phyloP scores from a whole-genome alignment of 2,797 vertebrate genomes.

The Emys orbicularis region DNA sequence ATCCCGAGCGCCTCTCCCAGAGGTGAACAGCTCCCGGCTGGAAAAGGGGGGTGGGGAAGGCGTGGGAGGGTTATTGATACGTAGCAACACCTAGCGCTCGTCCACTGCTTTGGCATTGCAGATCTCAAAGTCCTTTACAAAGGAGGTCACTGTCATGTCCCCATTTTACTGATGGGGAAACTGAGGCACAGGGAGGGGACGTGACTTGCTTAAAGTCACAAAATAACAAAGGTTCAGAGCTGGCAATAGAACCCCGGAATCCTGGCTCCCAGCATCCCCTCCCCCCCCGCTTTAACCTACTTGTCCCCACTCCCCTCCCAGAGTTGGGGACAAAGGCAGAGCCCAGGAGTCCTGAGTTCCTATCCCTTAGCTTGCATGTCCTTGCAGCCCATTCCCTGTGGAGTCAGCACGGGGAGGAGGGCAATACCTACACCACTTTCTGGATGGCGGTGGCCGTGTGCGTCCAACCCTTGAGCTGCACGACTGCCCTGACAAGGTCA shows the following conservation, averaged over 20 bases:
- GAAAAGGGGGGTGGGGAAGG: background rate
- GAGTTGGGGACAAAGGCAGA: background rate
- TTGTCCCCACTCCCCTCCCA: background rate
- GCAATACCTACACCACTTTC: slow-evolving; percentile 40
- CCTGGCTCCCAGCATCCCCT: too few species aligned
- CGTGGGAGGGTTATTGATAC: background rate
- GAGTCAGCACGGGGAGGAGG: background rate
- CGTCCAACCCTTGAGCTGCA: rapidly evolving
- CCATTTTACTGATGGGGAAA: background rate
- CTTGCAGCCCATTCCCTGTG: background rate
- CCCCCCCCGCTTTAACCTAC: too few species aligned
- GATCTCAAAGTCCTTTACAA: background rate
- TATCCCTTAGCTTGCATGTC: background rate
- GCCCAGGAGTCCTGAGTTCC: background rate
- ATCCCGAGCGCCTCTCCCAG: too few species aligned
- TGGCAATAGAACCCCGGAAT: too few species aligned
- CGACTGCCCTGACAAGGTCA: background rate
- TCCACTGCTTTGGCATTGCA: too few species aligned
- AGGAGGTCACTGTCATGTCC: background rate
- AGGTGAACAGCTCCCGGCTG: background rate
- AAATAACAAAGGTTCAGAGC: background rate
- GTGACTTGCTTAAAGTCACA: background rate
- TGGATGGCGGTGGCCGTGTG: slow-evolving; percentile 52
- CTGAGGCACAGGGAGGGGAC: rapidly evolving
- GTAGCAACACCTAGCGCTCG: background rate